Evolutionary conservation across 2,797 vertebrate species (phyloP).

Genomic region (Heterohyrax brucei): DNA sequence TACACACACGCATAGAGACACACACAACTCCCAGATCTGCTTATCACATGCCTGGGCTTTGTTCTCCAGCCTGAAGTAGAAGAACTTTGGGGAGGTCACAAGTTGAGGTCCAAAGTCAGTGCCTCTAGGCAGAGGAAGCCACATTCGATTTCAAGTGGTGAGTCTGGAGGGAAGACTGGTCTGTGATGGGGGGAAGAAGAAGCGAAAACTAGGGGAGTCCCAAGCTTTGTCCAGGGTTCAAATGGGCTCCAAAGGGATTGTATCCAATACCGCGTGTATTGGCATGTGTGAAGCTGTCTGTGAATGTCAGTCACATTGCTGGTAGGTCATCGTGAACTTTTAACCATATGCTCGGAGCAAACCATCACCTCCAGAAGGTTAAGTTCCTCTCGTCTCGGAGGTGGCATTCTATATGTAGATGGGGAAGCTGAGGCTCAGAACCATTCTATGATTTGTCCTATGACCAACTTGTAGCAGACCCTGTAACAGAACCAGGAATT

Average conservation of each 20-base stretch:
- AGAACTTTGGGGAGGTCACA: background rate
- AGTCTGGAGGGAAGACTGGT: background rate
- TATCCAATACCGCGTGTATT: background rate
- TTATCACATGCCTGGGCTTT: background rate
- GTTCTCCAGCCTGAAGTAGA: background rate
- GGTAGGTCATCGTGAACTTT: background rate
- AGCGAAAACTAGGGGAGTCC: background rate
- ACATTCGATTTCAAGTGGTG: background rate
- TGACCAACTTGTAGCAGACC: too few species aligned
- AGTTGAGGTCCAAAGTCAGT: background rate
- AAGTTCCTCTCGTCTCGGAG: background rate
- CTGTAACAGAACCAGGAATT: too few species aligned
- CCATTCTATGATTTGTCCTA: too few species aligned
- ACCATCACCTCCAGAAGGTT: background rate
- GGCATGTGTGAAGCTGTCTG: background rate
- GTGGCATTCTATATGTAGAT: background rate
- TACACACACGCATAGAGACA: background rate
- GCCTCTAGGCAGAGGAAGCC: background rate
- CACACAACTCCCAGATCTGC: background rate
- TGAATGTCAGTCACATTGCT: background rate
- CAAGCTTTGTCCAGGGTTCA: background rate
- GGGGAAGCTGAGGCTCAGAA: background rate
- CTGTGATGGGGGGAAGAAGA: background rate
- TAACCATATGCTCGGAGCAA: conserved; percentile 34
- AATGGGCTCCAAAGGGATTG: background rate